Base-by-base conservation (phyloP, 2,113 vertebrate species). In the Monarcha castaneiventris region DNA sequence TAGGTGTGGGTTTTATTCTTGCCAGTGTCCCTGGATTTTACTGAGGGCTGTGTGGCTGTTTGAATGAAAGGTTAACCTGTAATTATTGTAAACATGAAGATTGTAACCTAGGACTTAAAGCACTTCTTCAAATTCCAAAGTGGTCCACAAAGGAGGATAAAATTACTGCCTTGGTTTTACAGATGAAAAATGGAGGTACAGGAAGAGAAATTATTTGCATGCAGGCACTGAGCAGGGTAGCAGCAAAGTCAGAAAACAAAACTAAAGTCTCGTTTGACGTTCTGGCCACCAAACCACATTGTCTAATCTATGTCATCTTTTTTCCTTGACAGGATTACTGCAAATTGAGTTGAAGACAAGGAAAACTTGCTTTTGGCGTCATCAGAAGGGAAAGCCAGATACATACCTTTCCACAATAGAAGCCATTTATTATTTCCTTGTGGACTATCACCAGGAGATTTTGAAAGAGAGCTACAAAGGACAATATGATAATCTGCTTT, bases 311-410 rank as follows among this genome's bases (percentile, higher is more conserved):
- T 21, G 11, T 46, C 5, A 29, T 11, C 9, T 79, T 59, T 54
- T 93, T 83, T 83, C 82, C 84, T 90, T 75, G 79, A 55, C 97
- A 99, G 99, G 98, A n/a, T 96, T 99, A 85, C 97, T 99, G 52
- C 98, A 98, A 91, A 98, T 99, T 79, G 99, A 99, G 93, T 96
- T 99, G 96, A 99, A 98, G 97, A 98, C 98, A 67, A 98, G 99
- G 97, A 99, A 99, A 94, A 99, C 99, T 11, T 99, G 98, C 97
- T 99, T 99, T 97, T 99, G 99, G 99, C 99, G 99, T 79, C 98
- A 98, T 96, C 99, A 99, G 95, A 99, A 98, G 96, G 99, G 99
- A 87, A 99, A 99, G 92, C 99, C 99, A 41, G 98, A 99, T 92
- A 99, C 99, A 3, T 99, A 99, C 97, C 98, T 99, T 49, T 98